Conservation (phyloP, 37 sponge, comb jelly and placozoan species). For the Amphimedon queenslandica region DNA sequence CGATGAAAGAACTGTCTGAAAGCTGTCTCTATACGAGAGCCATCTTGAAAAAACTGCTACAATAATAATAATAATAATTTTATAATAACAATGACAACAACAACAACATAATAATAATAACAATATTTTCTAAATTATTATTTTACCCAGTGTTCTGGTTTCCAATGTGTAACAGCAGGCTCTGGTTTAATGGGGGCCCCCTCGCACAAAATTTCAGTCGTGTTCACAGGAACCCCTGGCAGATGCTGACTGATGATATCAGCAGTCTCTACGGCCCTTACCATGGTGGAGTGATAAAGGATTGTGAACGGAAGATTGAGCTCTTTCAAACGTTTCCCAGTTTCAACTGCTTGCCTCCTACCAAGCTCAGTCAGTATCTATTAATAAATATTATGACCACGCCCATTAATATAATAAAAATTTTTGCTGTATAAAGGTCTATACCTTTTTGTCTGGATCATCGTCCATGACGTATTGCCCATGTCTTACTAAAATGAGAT, state of each 20-base stretch:
- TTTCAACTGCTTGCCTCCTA: slow-evolving; percentile 66
- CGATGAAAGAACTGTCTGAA: slow-evolving; percentile 89
- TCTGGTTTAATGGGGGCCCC: slow-evolving; percentile 89
- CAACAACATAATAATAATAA: background rate
- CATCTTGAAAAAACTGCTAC: slow-evolving; percentile 92
- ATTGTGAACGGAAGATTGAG: slow-evolving; percentile 27
- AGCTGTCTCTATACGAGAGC: slow-evolving; percentile 93
- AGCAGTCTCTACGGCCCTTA: slow-evolving; percentile 73
- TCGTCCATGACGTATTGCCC: slow-evolving; percentile 73
- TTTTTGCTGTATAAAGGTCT: too few species aligned
- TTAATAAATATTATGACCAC: background rate
- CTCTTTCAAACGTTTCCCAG: slow-evolving; percentile 79
- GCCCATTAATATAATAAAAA: background rate
- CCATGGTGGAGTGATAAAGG: slow-evolving; percentile 76
- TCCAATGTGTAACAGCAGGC: slow-evolving; percentile 68
- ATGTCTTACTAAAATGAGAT: slow-evolving; percentile 79
- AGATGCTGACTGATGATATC: slow-evolving; percentile 46
- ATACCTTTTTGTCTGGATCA: slow-evolving; percentile 30
- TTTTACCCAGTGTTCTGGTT: slow-evolving; percentile 70
- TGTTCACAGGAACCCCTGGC: slow-evolving; percentile 62
- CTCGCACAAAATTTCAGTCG: slow-evolving; percentile 76
- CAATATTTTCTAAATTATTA: background rate
- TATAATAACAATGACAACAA: background rate
- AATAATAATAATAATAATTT: background rate
- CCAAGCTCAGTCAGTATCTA: slow-evolving; percentile 72